Evolutionary conservation across 1,140 invertebrate species (phyloP).

Genomic region (Nasonia longicornis): DNA sequence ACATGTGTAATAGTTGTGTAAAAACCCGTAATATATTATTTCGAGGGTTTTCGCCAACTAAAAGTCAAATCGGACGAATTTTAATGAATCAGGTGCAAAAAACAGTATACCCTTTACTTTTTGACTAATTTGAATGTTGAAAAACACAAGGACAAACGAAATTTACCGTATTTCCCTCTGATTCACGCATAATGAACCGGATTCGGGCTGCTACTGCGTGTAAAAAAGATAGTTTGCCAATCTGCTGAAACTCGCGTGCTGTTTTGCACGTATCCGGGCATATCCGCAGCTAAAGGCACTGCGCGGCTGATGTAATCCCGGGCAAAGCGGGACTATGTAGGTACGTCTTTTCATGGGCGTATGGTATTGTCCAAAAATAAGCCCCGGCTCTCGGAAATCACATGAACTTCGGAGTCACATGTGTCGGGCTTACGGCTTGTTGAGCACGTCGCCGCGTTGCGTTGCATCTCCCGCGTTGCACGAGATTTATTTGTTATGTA

Average conservation of each 20-base stretch:
- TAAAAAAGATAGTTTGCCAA: background rate
- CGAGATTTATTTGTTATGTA: background rate
- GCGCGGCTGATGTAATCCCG: conserved; percentile 2
- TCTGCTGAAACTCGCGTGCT: background rate
- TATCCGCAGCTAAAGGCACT: background rate
- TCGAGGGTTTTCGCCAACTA: too few relatives aligned
- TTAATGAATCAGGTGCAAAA: too few relatives aligned
- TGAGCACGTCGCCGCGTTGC: background rate
- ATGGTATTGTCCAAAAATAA: conserved; percentile 6
- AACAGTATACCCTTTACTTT: too few relatives aligned
- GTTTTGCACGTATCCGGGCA: background rate
- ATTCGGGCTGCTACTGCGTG: too few relatives aligned
- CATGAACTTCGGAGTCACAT: background rate
- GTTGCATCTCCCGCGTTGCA: background rate
- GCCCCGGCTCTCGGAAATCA: background rate
- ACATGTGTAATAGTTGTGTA: background rate
- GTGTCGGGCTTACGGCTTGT: background rate
- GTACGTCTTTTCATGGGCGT: conserved; percentile 16
- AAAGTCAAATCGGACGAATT: too few relatives aligned
- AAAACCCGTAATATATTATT: background rate
- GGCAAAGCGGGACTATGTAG: background rate
- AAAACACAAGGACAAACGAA: too few relatives aligned
- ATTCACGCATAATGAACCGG: too few relatives aligned
- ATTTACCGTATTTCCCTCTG: too few relatives aligned
- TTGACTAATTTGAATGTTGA: too few relatives aligned